These are phyloP conservation scores for Falco cherrug DNA, from an alignment of 2,797 vertebrate genomes.

Conservation along the genomic window DNA sequence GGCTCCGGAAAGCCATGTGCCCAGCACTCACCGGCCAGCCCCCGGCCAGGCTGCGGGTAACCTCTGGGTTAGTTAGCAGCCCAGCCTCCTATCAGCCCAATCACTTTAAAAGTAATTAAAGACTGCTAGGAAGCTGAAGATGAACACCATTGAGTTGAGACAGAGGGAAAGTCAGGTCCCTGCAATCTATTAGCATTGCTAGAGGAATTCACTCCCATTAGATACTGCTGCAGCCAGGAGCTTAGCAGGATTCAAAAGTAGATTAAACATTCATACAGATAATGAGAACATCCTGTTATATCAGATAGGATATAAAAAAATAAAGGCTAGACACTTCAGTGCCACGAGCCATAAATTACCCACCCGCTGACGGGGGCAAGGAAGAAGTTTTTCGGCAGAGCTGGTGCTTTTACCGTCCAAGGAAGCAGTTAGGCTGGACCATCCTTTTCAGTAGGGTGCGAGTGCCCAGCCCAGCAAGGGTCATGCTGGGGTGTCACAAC, in stretches of 20 bases:
- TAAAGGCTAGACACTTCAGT: slow-evolving; percentile 59
- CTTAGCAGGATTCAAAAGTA: slow-evolving; percentile 32
- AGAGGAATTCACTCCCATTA: slow-evolving; percentile 47
- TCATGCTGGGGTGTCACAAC: background rate
- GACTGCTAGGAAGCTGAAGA: background rate
- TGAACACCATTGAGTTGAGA: background rate
- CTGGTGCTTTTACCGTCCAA: background rate
- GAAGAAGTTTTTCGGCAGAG: background rate
- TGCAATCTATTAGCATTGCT: slow-evolving; percentile 14
- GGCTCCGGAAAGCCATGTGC: fast-evolving
- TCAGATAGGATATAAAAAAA: slow-evolving; percentile 64
- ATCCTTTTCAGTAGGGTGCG: background rate
- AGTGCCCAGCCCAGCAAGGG: background rate
- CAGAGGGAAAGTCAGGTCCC: slow-evolving; percentile 45
- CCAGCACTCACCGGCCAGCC: background rate
- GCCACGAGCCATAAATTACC: slow-evolving; percentile 54
- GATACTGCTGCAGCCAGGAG: slow-evolving; percentile 7
- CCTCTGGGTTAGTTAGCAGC: background rate
- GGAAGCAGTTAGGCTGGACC: background rate
- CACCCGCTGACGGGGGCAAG: background rate
- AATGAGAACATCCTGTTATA: slow-evolving; percentile 70
- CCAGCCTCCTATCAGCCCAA: background rate
- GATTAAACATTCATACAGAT: slow-evolving; percentile 66
- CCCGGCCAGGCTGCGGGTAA: background rate
- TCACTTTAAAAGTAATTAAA: background rate